Conservation (phyloP, 2,888 invertebrate genomes). For the Melinopterus prodromus region DNA sequence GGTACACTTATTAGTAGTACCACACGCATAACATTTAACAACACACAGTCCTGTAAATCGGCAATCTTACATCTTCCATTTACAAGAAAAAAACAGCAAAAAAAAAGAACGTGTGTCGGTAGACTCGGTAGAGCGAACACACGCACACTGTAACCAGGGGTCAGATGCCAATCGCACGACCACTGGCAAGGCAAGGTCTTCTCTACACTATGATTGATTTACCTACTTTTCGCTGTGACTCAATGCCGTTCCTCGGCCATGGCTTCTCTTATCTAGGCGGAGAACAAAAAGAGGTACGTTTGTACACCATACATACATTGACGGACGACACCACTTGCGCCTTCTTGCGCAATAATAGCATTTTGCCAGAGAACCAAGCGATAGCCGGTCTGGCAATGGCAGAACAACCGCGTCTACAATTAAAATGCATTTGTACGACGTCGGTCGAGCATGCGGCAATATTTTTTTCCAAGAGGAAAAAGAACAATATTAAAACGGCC, state of each 20-base stretch:
- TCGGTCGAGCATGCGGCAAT: slow-evolving; percentile 7
- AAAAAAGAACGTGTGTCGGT: background rate
- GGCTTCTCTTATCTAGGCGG: background rate
- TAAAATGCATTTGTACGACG: slow-evolving; percentile 25
- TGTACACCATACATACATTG: background rate
- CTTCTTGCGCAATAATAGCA: background rate
- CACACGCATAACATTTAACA: background rate
- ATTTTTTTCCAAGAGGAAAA: slow-evolving; percentile 12
- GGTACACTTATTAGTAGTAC: background rate
- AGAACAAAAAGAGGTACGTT: background rate
- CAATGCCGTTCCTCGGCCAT: background rate
- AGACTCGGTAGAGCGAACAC: slow-evolving; percentile 11
- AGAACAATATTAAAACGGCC: slow-evolving; percentile 29
- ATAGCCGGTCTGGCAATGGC: slow-evolving; percentile 11
- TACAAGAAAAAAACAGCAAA: slow-evolving; percentile 8
- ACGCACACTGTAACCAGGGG: slow-evolving; percentile 1
- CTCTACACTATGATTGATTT: slow-evolving; percentile 19
- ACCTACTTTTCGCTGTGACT: slow-evolving; percentile 12
- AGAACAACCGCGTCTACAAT: slow-evolving; percentile 21
- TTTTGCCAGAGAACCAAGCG: background rate
- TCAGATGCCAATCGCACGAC: slow-evolving; percentile 7
- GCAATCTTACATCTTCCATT: background rate
- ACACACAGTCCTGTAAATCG: background rate
- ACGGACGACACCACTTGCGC: background rate
- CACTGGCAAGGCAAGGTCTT: background rate